phyloP scores from a whole-genome alignment of 2,797 vertebrate species.

The Limnodromus scolopaceus region DNA sequence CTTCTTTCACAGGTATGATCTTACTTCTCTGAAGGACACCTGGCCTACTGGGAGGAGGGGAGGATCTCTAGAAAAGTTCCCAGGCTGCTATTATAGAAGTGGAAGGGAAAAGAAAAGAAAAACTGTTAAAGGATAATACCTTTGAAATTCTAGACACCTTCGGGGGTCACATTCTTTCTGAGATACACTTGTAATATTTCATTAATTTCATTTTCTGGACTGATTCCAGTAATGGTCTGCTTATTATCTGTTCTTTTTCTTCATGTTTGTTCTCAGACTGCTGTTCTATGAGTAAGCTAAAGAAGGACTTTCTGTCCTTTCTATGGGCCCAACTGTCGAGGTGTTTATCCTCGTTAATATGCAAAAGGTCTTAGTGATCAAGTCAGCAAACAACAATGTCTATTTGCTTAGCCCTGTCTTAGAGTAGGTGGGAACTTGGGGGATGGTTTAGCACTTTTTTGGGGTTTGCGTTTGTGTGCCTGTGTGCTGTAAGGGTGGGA shows the following conservation, averaged over 20 bases:
- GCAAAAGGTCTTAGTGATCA: neutral
- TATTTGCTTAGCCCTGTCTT: neutral
- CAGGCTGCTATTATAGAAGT: neutral
- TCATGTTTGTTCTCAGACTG: neutral
- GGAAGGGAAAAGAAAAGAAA: neutral
- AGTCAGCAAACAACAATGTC: neutral
- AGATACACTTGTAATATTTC: neutral
- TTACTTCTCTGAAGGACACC: neutral
- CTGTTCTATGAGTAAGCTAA: neutral
- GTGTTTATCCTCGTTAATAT: neutral
- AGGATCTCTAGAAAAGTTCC: neutral
- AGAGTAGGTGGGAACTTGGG: neutral
- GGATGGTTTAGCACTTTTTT: neutral
- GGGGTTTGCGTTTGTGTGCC: neutral
- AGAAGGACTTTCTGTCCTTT: neutral
- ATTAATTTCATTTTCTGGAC: neutral
- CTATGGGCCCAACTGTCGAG: neutral
- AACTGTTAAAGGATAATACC: neutral
- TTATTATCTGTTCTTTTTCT: neutral
- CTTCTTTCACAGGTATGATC: neutral
- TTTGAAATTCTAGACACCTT: neutral
- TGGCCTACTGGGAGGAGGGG: neutral
- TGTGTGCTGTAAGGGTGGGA: neutral
- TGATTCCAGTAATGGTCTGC: neutral
- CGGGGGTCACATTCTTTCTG: neutral